Base-by-base conservation (phyloP, 1,140 invertebrate species). In the Drosophila kanapiae region DNA sequence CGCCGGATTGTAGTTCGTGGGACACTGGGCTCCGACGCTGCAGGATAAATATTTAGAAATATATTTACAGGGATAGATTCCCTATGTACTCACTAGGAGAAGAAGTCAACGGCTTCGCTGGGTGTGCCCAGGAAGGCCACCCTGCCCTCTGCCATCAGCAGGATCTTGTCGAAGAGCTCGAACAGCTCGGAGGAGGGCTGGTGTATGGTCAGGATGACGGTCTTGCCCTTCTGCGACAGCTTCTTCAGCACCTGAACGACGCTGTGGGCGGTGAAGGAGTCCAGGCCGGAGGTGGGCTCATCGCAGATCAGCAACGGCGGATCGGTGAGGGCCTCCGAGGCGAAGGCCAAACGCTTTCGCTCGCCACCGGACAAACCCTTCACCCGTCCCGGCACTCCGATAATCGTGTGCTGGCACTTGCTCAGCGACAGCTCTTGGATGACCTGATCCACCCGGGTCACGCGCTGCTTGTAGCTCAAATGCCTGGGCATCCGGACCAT, bases 321-420 rank as follows among this genome's bases (percentile, higher is more conserved):
- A 94, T 99, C 97, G 0, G 98, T 99, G 23, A 99, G 94, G 51
- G 98, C 97, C 94, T 99, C 98, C 1, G 97, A 97, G 33, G 98
- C 98, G 93, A 99, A 99, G 0, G 98, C 96, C n/a, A 99, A 93
- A 78, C 98, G 94, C 93, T 99, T 99, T 94, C 96, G 97, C 94
- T 99, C 99, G 1, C 98, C 98, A 16, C 98, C 98, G 0, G 98
- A 99, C 33, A 99, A 96, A 0, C 98, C 98, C 94, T 98, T 98
- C 1, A 97, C 93, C 51, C 96, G 93, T 2, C 98, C 98, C 0
- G 97, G 95, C 69, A 96, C 95, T 3, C 98, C 98, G 75, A 99
- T 99, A 13, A 96, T 94, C 14, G 97, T 98, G 76, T 98, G 95
- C 93, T 96, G 95, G 92, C 97, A 98, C 94, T 98, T 98, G 49